A percentile compares a stretch with the other conserved stretches of the same genome.
phyloP scores from a whole-genome alignment of 2,797 vertebrate species.

The Poecilia wingei region DNA sequence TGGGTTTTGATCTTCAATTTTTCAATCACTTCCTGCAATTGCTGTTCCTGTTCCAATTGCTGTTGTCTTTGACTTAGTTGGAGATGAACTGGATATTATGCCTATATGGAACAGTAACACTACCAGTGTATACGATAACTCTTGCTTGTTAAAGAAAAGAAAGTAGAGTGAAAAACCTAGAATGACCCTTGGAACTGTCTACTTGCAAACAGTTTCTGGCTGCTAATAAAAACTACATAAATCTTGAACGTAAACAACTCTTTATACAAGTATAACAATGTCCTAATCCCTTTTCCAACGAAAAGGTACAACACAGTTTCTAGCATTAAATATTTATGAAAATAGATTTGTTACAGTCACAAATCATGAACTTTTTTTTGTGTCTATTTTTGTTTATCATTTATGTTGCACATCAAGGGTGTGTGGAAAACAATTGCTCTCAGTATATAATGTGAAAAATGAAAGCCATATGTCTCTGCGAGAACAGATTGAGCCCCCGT shows the following conservation, averaged over 20 bases:
- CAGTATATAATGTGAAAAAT: slow-evolving; percentile 67
- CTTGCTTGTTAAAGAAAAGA: not conserved
- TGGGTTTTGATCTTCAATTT: not conserved
- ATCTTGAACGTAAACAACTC: not conserved
- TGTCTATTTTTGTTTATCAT: slow-evolving; percentile 37
- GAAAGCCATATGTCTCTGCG: slow-evolving; percentile 67
- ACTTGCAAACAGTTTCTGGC: not conserved
- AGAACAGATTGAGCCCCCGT: slow-evolving; percentile 65
- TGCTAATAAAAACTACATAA: not conserved
- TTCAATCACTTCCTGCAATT: not conserved
- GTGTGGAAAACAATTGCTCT: slow-evolving; percentile 67
- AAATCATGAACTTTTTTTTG: not conserved
- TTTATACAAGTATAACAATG: not conserved
- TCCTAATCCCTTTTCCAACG: not conserved
- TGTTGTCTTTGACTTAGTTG: not conserved
- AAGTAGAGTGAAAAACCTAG: not conserved
- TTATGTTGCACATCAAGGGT: slow-evolving; percentile 38
- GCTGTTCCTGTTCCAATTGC: no score
- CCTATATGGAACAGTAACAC: no score
- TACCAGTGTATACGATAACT: not conserved
- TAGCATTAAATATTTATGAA: not conserved
- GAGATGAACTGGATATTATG: not conserved
- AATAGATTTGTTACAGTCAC: not conserved
- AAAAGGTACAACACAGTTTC: not conserved
- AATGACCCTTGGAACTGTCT: not conserved